phyloP scores from a whole-genome alignment of 1,140 invertebrate genomes.

The Acromyrmex echinatior region DNA sequence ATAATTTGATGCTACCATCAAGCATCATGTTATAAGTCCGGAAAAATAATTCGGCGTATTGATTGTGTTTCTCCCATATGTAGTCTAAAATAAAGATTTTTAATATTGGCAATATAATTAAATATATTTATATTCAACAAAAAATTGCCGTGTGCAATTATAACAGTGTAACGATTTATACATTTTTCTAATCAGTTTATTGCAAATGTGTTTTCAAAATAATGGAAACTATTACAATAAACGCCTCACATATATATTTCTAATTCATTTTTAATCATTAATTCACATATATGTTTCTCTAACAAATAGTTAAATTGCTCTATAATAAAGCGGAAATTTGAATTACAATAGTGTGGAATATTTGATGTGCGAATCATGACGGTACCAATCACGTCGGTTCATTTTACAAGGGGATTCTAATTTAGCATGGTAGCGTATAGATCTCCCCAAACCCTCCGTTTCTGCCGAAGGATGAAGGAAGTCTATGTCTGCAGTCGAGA shows the following conservation, averaged over 20 bases:
- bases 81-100: too few relatives aligned
- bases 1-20: too few relatives aligned
- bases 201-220: neutral
- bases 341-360: conserved; percentile 34
- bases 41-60: too few relatives aligned
- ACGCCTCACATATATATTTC: too few relatives aligned
- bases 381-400: conserved; percentile 48
- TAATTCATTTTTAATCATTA: neutral
- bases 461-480: conserved; percentile 48
- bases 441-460: conserved; percentile 5
- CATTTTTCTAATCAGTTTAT: neutral
- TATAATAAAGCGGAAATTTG: neutral
- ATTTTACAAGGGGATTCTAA: conserved; percentile 47
- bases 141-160: neutral
- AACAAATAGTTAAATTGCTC: neutral
- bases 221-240: neutral
- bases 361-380: conserved; percentile 30
- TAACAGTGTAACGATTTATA: neutral
- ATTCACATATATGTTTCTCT: neutral
- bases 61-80: too few relatives aligned
- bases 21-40: too few relatives aligned
- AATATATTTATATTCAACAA: neutral
- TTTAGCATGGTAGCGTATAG: conserved; percentile 29
- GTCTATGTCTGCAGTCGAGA: conserved; percentile 56
- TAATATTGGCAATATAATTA: neutral